Evolutionary conservation across 2,888 invertebrate species (phyloP).

Genomic region (Andrena chrysosceles): DNA sequence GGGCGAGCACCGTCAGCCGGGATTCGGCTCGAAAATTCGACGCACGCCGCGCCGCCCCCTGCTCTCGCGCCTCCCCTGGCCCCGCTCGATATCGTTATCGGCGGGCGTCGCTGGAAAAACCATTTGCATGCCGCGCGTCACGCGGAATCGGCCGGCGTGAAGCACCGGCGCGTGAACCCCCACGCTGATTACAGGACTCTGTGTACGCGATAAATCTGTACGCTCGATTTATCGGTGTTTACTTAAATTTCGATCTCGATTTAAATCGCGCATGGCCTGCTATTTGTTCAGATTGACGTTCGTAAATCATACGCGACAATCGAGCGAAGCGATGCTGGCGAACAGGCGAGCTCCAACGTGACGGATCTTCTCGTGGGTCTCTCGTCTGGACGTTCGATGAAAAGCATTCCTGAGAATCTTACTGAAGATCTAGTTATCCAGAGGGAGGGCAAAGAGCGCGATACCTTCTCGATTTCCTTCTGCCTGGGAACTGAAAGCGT

Average conservation of each 20-base stretch:
- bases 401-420: neutral
- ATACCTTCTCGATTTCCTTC: slow-evolving; percentile 1
- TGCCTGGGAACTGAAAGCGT: neutral
- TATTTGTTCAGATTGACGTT: slow-evolving; percentile 17
- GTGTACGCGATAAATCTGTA: slow-evolving; percentile 43
- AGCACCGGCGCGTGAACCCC: neutral
- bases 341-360: neutral
- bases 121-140: slow-evolving; percentile 30
- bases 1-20: slow-evolving; percentile 47
- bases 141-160: slow-evolving; percentile 3
- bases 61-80: slow-evolving; percentile 11
- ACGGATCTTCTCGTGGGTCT: neutral
- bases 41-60: slow-evolving; percentile 2
- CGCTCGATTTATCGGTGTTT: slow-evolving; percentile 54
- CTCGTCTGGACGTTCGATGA: neutral
- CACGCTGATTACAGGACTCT: slow-evolving; percentile 39
- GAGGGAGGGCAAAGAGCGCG: neutral
- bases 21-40: slow-evolving; percentile 60
- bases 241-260: slow-evolving; percentile 42
- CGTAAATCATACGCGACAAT: slow-evolving; percentile 27
- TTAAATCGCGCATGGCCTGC: slow-evolving; percentile 23
- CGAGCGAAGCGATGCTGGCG: neutral
- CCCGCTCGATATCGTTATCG: slow-evolving; percentile 48
- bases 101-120: slow-evolving; percentile 42
- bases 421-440: neutral